Conservation (phyloP, 2,888 invertebrate genomes). For the Euzophera pinguis region DNA sequence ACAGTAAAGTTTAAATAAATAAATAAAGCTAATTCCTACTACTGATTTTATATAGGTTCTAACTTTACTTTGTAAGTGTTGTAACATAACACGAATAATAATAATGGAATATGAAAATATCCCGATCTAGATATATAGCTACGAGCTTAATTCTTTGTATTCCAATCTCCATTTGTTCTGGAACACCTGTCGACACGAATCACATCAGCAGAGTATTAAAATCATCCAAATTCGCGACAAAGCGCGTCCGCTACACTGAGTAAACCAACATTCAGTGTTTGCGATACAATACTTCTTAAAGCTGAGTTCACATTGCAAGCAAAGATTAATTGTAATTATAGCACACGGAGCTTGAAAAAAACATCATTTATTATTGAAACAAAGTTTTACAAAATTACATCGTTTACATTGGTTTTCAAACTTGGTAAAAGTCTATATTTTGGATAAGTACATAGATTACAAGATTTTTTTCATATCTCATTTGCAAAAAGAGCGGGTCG, state of each 20-base stretch:
- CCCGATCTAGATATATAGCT: not conserved
- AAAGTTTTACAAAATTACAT: too few species aligned
- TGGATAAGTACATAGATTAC: too few species aligned
- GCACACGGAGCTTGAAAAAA: conserved; percentile 14
- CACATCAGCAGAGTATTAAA: conserved; percentile 52
- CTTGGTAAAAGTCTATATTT: too few species aligned
- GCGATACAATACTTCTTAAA: conserved; percentile 10
- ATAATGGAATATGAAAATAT: not conserved
- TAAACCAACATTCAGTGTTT: conserved; percentile 45
- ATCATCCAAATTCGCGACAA: conserved; percentile 60
- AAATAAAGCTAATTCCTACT: too few species aligned
- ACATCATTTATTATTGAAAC: too few species aligned
- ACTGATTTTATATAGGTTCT: too few species aligned
- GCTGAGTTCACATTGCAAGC: conserved; percentile 58
- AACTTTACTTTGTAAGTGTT: too few species aligned
- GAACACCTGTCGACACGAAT: conserved; percentile 64
- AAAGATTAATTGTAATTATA: conserved; percentile 35
- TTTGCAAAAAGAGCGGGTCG: too few species aligned
- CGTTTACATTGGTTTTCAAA: too few species aligned
- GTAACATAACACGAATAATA: not conserved
- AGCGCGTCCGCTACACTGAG: conserved; percentile 55
- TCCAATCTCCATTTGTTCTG: conserved; percentile 19
- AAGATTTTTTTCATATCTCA: too few species aligned
- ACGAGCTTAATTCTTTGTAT: conserved; percentile 8
- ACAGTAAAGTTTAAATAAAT: too few species aligned